Percentiles rank a stretch among this genome's conserved stretches.
These are phyloP conservation scores for Amphimallon solstitiale DNA, from an alignment of 2,888 invertebrate species.

Conservation along the genomic window DNA sequence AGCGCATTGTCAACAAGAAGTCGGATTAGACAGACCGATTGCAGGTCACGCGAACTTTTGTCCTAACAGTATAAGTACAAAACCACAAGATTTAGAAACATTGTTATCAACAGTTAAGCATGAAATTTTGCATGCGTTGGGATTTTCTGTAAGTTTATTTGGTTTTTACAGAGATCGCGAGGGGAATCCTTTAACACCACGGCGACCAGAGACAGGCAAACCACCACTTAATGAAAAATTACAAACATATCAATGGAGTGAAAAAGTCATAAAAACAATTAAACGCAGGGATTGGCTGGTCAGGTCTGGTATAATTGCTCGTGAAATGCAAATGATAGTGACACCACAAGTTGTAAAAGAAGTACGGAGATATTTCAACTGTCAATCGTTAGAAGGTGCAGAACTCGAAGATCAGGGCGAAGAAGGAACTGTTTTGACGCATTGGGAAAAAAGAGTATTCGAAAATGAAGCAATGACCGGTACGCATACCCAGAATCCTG, in stretches of 20 bases:
- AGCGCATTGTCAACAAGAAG: constrained; percentile 98
- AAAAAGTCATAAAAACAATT: constrained; percentile 83
- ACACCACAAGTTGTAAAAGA: constrained; percentile 91
- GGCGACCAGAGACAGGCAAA: constrained; percentile 85
- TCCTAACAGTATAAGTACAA: constrained; percentile 92
- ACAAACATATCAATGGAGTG: constrained; percentile 95
- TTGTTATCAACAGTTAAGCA: constrained; percentile 97
- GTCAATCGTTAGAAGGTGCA: constrained; percentile 89
- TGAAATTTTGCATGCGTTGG: constrained; percentile 97
- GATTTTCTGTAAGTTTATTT: constrained; percentile 96
- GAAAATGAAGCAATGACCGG: constrained; percentile 99
- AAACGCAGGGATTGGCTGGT: constrained; percentile 64
- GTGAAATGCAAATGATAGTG: constrained; percentile 64
- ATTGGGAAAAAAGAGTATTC: constrained; percentile 98
- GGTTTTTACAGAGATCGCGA: constrained; percentile 93
- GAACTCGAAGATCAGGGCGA: constrained; percentile 98
- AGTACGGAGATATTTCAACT: constrained; percentile 89
- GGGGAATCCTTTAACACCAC: constrained; percentile 87
- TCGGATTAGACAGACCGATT: constrained; percentile 92
- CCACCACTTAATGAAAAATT: constrained; percentile 91
- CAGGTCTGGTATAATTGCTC: constrained; percentile 57
- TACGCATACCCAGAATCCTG: constrained; percentile 97
- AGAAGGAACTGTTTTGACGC: constrained; percentile 94
- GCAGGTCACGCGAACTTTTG: constrained; percentile 99
- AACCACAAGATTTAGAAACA: constrained; percentile 89